Evolutionary conservation across 2,888 invertebrate species (phyloP).

Genomic region (Tenthredo livida): DNA sequence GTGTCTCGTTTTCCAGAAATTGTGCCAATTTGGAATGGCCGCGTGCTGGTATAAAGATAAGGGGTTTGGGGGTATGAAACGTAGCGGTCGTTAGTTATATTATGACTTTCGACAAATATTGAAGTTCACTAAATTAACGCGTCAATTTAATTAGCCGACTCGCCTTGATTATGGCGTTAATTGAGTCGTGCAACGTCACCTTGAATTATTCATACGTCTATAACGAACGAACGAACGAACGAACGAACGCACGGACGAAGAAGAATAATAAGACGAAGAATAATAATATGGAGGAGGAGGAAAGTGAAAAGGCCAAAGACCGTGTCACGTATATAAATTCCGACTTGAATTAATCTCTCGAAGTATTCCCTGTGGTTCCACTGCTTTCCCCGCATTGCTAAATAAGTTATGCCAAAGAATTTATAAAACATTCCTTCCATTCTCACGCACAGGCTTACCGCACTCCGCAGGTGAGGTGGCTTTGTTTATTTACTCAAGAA

Average conservation of each 20-base stretch:
- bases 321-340: not conserved
- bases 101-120: constrained; percentile 7
- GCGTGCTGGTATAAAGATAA: not conserved
- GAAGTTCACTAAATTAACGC: not conserved
- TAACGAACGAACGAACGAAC: not conserved
- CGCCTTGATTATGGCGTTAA: not conserved
- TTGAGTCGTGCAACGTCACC: not conserved
- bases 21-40: not conserved
- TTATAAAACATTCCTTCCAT: too few relatives aligned
- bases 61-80: not conserved
- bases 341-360: not conserved
- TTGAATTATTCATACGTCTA: not conserved
- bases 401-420: too few relatives aligned
- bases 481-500: constrained; percentile 26
- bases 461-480: not conserved
- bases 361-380: not conserved
- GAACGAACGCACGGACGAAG: not conserved
- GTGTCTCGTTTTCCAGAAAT: not conserved
- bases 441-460: too few relatives aligned
- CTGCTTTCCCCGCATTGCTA: not conserved
- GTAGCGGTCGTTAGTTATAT: not conserved
- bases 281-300: not conserved
- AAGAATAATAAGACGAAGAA: not conserved
- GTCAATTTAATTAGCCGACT: not conserved
- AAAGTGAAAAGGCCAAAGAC: not conserved